These are phyloP conservation scores for Homarus americanus DNA, from an alignment of 1,140 invertebrate genomes.

Conservation along the genomic window DNA sequence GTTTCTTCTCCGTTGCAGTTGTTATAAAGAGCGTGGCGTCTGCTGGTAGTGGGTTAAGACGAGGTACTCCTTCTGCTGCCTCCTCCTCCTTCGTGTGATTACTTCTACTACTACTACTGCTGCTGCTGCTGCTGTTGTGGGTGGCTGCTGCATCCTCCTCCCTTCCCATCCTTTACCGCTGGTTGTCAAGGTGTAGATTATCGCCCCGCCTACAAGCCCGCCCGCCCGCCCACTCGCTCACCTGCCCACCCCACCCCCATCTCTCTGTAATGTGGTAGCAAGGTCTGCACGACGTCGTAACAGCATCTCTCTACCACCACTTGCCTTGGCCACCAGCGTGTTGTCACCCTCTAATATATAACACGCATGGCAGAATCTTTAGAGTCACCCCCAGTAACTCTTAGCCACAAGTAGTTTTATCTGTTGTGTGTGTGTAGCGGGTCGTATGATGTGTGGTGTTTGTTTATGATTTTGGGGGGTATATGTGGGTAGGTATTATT, in stretches of 20 bases:
- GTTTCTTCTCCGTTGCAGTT: neutral
- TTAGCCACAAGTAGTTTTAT: too few relatives aligned
- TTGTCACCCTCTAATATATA: too few relatives aligned
- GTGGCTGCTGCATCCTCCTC: neutral
- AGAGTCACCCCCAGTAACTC: too few relatives aligned
- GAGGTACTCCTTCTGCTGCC: neutral
- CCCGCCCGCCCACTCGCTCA: neutral
- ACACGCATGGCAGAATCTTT: too few relatives aligned
- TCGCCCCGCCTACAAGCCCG: neutral
- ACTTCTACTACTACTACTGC: neutral
- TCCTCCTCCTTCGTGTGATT: constrained; percentile 4
- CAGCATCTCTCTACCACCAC: neutral
- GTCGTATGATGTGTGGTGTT: too few relatives aligned
- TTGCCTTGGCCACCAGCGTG: too few relatives aligned
- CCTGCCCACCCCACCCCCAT: neutral
- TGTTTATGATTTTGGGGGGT: too few relatives aligned
- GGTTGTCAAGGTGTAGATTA: too few relatives aligned
- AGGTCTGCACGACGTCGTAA: constrained; percentile 10
- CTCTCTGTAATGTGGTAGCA: constrained; percentile 3
- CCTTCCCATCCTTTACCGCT: neutral
- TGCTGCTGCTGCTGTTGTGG: neutral
- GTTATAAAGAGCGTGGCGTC: neutral
- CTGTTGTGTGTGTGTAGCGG: too few relatives aligned
- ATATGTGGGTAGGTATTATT: too few relatives aligned
- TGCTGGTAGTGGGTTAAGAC: neutral